phyloP scores from a whole-genome alignment of 2,888 invertebrate species.

The Trimorus sp. region DNA sequence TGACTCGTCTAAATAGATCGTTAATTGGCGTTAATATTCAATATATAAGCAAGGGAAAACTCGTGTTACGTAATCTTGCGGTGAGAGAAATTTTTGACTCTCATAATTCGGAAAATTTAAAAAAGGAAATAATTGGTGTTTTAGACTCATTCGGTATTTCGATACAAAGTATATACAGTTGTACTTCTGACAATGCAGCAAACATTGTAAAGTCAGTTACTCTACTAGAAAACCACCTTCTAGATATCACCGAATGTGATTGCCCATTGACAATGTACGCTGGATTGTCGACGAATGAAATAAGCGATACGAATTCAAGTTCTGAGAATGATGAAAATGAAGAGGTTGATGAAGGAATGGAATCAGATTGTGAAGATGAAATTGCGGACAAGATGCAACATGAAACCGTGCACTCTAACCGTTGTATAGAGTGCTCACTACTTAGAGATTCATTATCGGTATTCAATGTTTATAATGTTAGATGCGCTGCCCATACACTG shows the following conservation, averaged over 20 bases:
- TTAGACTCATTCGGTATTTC: background rate
- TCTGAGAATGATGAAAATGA: no score
- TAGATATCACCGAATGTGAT: background rate
- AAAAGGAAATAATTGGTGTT: background rate
- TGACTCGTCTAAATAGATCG: background rate
- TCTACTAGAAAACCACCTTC: background rate
- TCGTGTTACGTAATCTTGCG: background rate
- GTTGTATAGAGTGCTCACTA: no score
- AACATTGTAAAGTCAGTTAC: background rate
- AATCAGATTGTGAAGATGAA: no score
- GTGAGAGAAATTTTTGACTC: background rate
- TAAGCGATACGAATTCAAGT: no score
- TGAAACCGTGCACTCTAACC: no score
- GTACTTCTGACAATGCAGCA: background rate
- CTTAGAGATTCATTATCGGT: no score
- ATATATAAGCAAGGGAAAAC: background rate
- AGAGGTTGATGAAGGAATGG: no score
- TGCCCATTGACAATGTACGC: background rate
- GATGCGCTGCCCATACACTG: no score
- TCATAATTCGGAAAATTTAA: background rate
- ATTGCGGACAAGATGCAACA: no score
- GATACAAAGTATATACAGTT: background rate
- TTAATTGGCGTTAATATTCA: background rate
- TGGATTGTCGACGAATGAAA: no score
- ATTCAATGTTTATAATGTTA: no score